A percentile compares a stretch with the other conserved stretches of the same genome.
phyloP scores from a whole-genome alignment of 1,140 invertebrate species.

The Chrysomallon squamiferum region DNA sequence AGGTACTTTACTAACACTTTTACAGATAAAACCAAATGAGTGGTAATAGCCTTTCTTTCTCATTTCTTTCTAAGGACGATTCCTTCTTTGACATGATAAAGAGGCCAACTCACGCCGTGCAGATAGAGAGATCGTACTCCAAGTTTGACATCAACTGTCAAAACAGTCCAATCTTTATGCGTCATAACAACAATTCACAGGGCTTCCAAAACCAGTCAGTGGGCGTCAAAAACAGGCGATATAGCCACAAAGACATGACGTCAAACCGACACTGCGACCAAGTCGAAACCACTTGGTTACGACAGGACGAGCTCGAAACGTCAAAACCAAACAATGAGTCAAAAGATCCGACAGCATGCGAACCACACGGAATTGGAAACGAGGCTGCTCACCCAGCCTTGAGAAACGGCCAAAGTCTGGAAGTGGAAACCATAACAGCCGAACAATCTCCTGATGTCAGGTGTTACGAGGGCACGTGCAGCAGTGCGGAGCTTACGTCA shows the following conservation, averaged over 20 bases:
- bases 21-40: too few species aligned
- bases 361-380: not conserved
- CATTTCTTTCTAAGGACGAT: conserved; percentile 2
- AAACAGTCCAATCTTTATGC: not conserved
- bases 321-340: not conserved
- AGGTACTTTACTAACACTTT: too few species aligned
- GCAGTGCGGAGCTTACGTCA: not conserved
- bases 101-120: not conserved
- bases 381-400: not conserved
- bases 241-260: not conserved
- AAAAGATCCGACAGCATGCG: not conserved
- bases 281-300: not conserved
- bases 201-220: not conserved
- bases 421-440: too few species aligned
- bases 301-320: not conserved
- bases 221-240: not conserved
- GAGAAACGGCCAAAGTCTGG: not conserved
- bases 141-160: not conserved
- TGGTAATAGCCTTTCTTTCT: too few species aligned
- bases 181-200: conserved; percentile 1
- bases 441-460: not conserved
- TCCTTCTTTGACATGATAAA: not conserved
- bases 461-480: not conserved
- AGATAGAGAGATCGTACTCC: not conserved
- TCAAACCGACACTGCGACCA: not conserved